These are phyloP conservation scores for Lepus europaeus DNA, from an alignment of 2,113 vertebrate genomes.

Conservation along the genomic window DNA sequence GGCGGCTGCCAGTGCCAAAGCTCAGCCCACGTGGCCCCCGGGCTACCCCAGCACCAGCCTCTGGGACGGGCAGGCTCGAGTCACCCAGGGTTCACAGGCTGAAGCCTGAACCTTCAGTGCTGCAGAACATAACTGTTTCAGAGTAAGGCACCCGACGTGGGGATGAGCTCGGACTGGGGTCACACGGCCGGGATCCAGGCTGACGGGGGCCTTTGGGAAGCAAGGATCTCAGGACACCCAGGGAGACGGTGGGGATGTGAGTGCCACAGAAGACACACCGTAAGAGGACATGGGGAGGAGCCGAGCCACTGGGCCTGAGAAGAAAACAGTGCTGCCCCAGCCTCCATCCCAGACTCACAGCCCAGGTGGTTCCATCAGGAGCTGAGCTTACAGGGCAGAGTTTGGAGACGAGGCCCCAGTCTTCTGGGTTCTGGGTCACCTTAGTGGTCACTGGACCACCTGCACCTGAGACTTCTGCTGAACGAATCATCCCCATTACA, in stretches of 20 bases:
- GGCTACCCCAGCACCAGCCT: no score
- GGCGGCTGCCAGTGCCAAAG: no score
- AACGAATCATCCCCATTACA: neutral
- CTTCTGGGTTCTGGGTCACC: neutral
- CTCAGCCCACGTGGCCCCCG: no score
- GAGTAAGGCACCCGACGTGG: no score
- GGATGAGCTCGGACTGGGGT: neutral
- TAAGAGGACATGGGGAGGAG: neutral
- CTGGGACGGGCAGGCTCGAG: no score
- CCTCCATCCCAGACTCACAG: no score
- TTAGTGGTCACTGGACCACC: neutral
- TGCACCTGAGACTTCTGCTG: neutral
- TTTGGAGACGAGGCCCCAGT: neutral
- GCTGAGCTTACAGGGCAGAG: neutral
- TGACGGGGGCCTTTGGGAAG: neutral
- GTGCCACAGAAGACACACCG: neutral
- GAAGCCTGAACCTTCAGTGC: neutral
- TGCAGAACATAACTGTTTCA: no score
- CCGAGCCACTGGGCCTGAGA: no score
- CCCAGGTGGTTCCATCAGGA: neutral
- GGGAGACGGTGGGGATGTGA: neutral
- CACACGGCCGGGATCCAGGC: neutral
- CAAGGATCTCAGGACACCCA: neutral
- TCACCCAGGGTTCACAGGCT: no score
- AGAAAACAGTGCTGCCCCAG: no score